Conservation (phyloP, 2,113 vertebrate genomes). For the Sus scrofa region DNA sequence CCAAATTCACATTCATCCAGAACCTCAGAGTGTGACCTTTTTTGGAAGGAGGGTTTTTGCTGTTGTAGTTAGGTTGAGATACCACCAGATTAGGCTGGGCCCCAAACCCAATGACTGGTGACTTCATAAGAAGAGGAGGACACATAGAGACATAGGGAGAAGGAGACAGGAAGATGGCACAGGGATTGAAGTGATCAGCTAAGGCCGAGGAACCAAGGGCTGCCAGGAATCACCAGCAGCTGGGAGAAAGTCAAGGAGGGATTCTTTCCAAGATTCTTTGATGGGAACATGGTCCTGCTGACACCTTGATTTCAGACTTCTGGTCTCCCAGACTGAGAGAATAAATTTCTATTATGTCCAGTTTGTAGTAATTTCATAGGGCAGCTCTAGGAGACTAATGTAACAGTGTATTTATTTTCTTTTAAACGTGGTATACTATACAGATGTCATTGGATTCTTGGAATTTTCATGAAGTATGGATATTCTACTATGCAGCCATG, state of each 20-base stretch:
- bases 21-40: neutral
- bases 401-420: neutral
- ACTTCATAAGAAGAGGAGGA: neutral
- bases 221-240: neutral
- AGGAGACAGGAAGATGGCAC: neutral
- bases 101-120: neutral
- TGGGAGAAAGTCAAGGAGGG: neutral
- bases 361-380: neutral
- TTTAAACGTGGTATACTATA: neutral
- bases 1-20: neutral
- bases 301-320: neutral
- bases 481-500: neutral
- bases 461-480: neutral
- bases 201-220: neutral
- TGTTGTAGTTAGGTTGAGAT: neutral
- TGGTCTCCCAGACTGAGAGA: neutral
- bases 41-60: neutral
- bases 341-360: neutral
- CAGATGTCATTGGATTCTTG: neutral
- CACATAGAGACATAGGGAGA: neutral
- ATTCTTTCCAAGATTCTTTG: neutral
- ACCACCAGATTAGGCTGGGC: neutral
- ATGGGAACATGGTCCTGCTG: neutral
- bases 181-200: neutral
- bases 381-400: neutral